Conservation (phyloP, 2,888 invertebrate species). For the Drymonia ruficornis region DNA sequence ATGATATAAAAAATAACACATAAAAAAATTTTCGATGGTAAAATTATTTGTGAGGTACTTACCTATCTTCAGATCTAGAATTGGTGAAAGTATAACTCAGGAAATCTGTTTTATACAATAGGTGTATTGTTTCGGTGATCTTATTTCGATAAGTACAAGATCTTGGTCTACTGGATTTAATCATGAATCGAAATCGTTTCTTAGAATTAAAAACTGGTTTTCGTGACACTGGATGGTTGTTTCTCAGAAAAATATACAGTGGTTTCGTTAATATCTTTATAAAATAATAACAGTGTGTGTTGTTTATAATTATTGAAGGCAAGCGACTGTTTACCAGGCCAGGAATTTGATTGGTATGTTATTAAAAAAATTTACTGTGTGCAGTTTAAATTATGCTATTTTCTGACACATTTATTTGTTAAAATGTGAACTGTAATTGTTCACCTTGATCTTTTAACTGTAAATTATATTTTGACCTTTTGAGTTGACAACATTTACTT, state of each 20-base stretch:
- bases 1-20: neutral
- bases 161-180: slow-evolving; percentile 16
- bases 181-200: slow-evolving; percentile 20
- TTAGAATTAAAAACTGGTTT: slow-evolving; percentile 25
- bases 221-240: neutral
- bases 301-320: neutral
- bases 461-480: too few relatives aligned
- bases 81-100: slow-evolving; percentile 51
- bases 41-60: slow-evolving; percentile 38
- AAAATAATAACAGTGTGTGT: neutral
- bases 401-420: too few relatives aligned
- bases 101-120: slow-evolving; percentile 36
- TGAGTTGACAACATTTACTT: too few relatives aligned
- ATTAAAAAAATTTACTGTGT: neutral
- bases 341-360: neutral
- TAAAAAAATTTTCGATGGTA: slow-evolving; percentile 6
- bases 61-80: slow-evolving; percentile 32
- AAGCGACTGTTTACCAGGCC: neutral
- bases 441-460: too few relatives aligned
- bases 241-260: neutral
- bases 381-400: too few relatives aligned
- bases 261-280: neutral
- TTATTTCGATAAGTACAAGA: slow-evolving; percentile 36
- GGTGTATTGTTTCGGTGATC: slow-evolving; percentile 45
- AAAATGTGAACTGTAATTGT: too few relatives aligned